These are phyloP conservation scores for Pangasius larnaudii DNA, from an alignment of 2,797 vertebrate genomes.

Conservation along the genomic window DNA sequence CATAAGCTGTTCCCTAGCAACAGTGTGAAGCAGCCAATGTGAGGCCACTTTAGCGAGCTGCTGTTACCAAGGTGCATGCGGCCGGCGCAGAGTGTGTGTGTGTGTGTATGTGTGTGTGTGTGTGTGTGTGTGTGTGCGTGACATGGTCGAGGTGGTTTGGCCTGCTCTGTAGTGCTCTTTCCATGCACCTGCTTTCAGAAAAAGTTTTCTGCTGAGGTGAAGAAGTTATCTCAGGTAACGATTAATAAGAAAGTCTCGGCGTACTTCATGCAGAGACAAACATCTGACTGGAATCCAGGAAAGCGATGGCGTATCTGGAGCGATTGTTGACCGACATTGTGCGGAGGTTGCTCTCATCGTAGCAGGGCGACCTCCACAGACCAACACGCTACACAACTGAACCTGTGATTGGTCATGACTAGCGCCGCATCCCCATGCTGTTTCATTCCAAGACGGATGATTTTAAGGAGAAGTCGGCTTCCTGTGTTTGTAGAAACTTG, in stretches of 20 bases:
- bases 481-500: neutral
- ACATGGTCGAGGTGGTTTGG: neutral
- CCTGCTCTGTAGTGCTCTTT: neutral
- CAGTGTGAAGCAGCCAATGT: constrained; percentile 80
- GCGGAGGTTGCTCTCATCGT: neutral
- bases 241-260: neutral
- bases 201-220: neutral
- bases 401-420: neutral
- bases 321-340: neutral
- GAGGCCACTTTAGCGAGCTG: constrained; percentile 72
- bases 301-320: neutral
- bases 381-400: neutral
- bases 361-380: neutral
- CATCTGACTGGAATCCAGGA: neutral
- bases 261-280: neutral
- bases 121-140: neutral
- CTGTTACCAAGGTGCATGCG: constrained; percentile 81
- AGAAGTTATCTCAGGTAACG: neutral
- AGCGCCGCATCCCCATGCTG: neutral
- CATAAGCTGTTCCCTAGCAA: constrained; percentile 89
- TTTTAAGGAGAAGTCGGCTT: neutral
- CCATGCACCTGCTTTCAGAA: constrained; percentile 6
- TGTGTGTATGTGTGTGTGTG: constrained; percentile 22
- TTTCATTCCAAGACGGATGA: neutral
- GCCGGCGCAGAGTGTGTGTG: constrained; percentile 63